Evolutionary conservation across 2,888 invertebrate genomes (phyloP), one percentile per base, ranked within the genome.

Genomic region (Eupithecia centaureata): DNA sequence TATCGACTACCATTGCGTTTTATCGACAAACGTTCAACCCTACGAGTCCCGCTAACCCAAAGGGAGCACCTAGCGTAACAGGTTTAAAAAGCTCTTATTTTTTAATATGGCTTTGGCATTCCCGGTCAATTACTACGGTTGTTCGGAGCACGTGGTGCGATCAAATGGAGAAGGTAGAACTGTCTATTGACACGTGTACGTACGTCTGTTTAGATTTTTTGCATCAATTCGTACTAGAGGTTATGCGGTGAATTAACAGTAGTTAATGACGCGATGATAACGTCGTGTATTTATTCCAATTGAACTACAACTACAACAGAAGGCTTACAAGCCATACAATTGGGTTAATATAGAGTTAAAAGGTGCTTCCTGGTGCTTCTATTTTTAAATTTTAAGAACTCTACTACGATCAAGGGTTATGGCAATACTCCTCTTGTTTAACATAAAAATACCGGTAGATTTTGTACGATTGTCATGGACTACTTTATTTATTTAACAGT

Each of bases 61-160:
- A 88, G 83, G 89, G 89, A 87, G 82, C 78, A 79, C 84, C 84
- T 86, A 87, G 89, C 86, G 87, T 86, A 90, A 88, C 91, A 79
- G 83, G 89, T 88, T 87, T 85, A 70, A 77, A 82, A 57, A 57
- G 57, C 86, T 86, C 87, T 90, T 89, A 82, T 86, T 89, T 87
- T 86, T 87, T 90, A 86, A 82, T 82, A 73, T 83, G 87, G 87
- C 82, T 83, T 80, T 85, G 88, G 87, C 80, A 87, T 88, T 82
- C 88, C 85, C 81, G 78, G 72, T 82, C 89, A 84, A 88, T 88
- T 87, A 88, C 86, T 83, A 85, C 85, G 85, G 85, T 67, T 71
- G 61, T 61, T 61, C 52, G 52, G 52, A 70, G 76, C 76, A 76
- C 76, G 76, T 76, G 75, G 74, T 60, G 65, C 58, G 61, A 70